Evolutionary conservation across 2,113 vertebrate species (phyloP).

Genomic region (Clarias batrachus): DNA sequence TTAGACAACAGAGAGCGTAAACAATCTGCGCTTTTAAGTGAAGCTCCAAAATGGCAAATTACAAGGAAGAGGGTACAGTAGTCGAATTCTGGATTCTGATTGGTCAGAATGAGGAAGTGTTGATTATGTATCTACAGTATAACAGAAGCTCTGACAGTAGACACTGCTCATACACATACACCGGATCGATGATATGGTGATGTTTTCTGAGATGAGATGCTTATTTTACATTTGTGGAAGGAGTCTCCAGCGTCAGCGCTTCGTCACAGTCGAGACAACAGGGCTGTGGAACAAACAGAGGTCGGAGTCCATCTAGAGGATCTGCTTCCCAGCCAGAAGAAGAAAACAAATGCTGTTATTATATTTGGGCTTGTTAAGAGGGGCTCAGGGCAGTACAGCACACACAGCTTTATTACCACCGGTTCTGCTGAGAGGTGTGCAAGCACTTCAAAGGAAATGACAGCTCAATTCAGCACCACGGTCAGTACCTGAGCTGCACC

Average conservation of each 20-base stretch:
- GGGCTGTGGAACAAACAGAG: too few species aligned
- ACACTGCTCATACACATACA: neutral
- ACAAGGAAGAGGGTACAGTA: neutral
- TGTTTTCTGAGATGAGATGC: neutral
- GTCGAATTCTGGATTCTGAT: neutral
- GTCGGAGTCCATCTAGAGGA: neutral
- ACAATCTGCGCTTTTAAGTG: neutral
- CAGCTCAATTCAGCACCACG: constrained; percentile 60
- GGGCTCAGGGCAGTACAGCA: constrained; percentile 35
- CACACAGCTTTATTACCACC: constrained; percentile 63
- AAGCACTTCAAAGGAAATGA: constrained; percentile 60
- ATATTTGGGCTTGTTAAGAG: constrained; percentile 4
- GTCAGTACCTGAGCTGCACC: constrained; percentile 17
- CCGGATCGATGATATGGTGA: neutral
- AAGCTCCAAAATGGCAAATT: neutral
- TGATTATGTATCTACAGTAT: too few species aligned
- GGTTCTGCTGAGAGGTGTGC: constrained; percentile 46
- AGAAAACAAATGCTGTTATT: constrained; percentile 43
- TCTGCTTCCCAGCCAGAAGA: constrained; percentile 10
- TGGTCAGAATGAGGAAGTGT: neutral
- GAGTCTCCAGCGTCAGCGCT: too few species aligned
- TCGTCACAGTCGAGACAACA: too few species aligned
- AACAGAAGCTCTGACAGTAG: neutral
- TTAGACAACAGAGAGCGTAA: constrained; percentile 9
- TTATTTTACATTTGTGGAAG: neutral